Evolutionary conservation across 2,113 vertebrate species (phyloP), one percentile per base, ranked within the genome.

Genomic region (Lagopus muta): DNA sequence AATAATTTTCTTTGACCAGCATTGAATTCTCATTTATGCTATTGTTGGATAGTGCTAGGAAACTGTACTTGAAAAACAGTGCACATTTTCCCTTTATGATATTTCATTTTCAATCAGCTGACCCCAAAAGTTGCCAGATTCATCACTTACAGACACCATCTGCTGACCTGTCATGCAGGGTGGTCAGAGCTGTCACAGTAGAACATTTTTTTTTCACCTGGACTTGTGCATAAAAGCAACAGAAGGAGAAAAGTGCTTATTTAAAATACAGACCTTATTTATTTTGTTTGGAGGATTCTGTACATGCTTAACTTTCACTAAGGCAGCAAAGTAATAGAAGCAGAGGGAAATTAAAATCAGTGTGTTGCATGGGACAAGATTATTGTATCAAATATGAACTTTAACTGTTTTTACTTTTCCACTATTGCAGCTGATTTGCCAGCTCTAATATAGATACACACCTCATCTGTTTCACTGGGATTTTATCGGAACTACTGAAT

Each of bases 71-170:
- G 54, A 79, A 85, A 92, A 76, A 34, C n/a, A 57, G 25, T 22
- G 42, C 61, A 76, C 13, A 73, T 83, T 90, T 87, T 91, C 27
- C 57, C 38, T 6, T 85, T 77, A 57, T 43, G 79, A 77, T 90
- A 79, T 93, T 94, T 95, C 77, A 81, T 89, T 95, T 92, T 89
- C 55, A 78, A 43, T 86, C 85, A 90, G 79, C 82, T 93, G 91
- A 86, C 62, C 55, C 40, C 60, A 50, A 88, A 95, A 79, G 27
- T 87, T 87, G 91, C 92, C 94, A 94, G 81, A 91, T 95, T 95
- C 78, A 93, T 96, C 88, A 95, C 43, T 92, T 95, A 89, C 43
- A 84, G 80, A 62, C 40, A 93, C 94, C 94, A 94, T 95, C 88
- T 95, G 67, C 90, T 94, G 94, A 90, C 74, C 89, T 93, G 84